Evolutionary conservation across 1,140 invertebrate genomes (phyloP).

Genomic region (Cotesia vestalis): DNA sequence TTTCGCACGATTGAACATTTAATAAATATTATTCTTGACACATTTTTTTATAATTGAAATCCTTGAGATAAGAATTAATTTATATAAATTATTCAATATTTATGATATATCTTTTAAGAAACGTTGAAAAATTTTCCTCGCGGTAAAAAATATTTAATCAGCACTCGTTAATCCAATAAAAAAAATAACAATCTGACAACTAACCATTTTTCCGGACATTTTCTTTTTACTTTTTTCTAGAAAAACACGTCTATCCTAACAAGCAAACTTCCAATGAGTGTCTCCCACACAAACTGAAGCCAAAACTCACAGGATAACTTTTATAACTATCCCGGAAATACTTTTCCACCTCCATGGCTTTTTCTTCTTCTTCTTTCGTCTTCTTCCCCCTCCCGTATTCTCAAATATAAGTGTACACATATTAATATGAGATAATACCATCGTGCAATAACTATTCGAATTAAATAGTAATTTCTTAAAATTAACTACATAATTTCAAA

Average conservation of each 20-base stretch:
- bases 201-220: slow-evolving; percentile 40
- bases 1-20: too few relatives aligned
- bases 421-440: too few relatives aligned
- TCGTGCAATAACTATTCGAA: background rate
- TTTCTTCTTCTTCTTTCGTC: slow-evolving; percentile 15
- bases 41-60: too few relatives aligned
- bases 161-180: background rate
- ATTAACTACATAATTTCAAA: too few relatives aligned
- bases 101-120: too few relatives aligned
- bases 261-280: slow-evolving; percentile 29
- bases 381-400: background rate
- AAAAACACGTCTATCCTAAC: too few relatives aligned
- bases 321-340: slow-evolving; percentile 52
- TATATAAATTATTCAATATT: too few relatives aligned
- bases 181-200: slow-evolving; percentile 31
- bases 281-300: slow-evolving; percentile 47
- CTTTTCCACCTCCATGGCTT: slow-evolving; percentile 36
- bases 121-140: too few relatives aligned
- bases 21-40: too few relatives aligned
- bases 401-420: background rate
- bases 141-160: too few relatives aligned
- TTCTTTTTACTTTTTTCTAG: background rate
- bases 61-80: too few relatives aligned
- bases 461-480: background rate
- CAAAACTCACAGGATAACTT: slow-evolving; percentile 50